Conservation (phyloP, 2,888 invertebrate species). For the Allophyes oxyacanthae region DNA sequence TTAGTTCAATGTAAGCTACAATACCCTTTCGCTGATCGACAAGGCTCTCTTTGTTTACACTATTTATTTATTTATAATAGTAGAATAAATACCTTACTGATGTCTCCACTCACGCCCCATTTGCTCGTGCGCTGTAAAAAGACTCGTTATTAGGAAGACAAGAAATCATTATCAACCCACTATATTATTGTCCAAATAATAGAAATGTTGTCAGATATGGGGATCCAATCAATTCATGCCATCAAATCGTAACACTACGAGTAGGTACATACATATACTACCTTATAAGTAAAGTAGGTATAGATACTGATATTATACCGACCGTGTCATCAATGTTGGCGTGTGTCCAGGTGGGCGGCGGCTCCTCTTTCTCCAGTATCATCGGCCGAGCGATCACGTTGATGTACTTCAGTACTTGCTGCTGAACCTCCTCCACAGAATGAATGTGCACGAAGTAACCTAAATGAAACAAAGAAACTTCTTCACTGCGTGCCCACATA, state of each 20-base stretch:
- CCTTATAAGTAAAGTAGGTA: too few species aligned
- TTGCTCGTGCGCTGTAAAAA: constrained; percentile 74
- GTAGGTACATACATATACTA: too few species aligned
- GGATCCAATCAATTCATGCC: too few species aligned
- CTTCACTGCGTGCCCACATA: too few species aligned
- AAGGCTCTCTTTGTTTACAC: background rate
- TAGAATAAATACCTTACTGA: constrained; percentile 67
- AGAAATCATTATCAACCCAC: background rate
- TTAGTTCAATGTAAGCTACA: background rate
- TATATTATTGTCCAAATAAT: too few species aligned
- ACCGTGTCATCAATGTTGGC: constrained; percentile 96
- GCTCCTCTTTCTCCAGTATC: constrained; percentile 92
- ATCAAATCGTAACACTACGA: too few species aligned
- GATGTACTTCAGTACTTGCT: constrained; percentile 98
- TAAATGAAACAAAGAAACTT: constrained; percentile 65
- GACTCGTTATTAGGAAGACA: background rate
- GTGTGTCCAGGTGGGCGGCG: constrained; percentile 98
- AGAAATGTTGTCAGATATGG: too few species aligned
- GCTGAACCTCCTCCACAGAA: constrained; percentile 98
- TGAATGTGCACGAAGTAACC: constrained; percentile 98
- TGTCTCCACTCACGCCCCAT: constrained; percentile 80
- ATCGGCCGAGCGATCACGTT: constrained; percentile 96
- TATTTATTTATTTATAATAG: background rate
- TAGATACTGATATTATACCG: too few species aligned
- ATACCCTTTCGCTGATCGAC: background rate